phyloP scores from a whole-genome alignment of 1,140 invertebrate genomes.

The Diplogasteroides magnus region DNA sequence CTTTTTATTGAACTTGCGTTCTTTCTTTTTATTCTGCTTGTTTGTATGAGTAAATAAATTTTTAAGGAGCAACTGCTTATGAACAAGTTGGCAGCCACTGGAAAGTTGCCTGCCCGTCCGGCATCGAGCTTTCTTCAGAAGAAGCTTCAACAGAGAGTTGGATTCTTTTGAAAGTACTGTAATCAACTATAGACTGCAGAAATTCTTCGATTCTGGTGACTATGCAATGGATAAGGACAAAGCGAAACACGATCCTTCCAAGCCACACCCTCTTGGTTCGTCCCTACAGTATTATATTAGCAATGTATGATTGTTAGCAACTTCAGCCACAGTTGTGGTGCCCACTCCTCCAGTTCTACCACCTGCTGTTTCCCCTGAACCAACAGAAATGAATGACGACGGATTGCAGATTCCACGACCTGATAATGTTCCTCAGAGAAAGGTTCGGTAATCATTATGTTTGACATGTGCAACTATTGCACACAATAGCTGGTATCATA shows the following conservation, averaged over 20 bases:
- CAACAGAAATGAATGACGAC: background rate
- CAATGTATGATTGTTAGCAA: background rate
- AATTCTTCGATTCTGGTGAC: slow-evolving; percentile 55
- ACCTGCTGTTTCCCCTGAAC: background rate
- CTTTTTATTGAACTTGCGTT: background rate
- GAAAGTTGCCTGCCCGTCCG: slow-evolving; percentile 48
- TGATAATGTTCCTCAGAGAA: slow-evolving; percentile 52
- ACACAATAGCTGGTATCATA: no score
- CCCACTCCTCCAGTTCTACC: slow-evolving; percentile 19
- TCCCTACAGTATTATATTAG: background rate
- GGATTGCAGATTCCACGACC: slow-evolving; percentile 42
- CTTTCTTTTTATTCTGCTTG: background rate
- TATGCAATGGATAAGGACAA: slow-evolving; percentile 54
- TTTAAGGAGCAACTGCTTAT: slow-evolving; percentile 46
- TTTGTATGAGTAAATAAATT: no score
- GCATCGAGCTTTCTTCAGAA: slow-evolving; percentile 50
- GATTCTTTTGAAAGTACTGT: no score
- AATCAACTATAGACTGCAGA: slow-evolving; percentile 36
- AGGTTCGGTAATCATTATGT: no score
- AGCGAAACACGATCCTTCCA: slow-evolving; percentile 8
- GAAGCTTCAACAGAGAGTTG: slow-evolving; percentile 51
- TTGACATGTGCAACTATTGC: no score
- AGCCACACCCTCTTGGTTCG: slow-evolving; percentile 1
- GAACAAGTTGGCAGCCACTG: slow-evolving; percentile 50
- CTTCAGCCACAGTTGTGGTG: background rate